These are phyloP conservation scores for Larimichthys crocea DNA, from an alignment of 2,113 vertebrate species.

Conservation along the genomic window DNA sequence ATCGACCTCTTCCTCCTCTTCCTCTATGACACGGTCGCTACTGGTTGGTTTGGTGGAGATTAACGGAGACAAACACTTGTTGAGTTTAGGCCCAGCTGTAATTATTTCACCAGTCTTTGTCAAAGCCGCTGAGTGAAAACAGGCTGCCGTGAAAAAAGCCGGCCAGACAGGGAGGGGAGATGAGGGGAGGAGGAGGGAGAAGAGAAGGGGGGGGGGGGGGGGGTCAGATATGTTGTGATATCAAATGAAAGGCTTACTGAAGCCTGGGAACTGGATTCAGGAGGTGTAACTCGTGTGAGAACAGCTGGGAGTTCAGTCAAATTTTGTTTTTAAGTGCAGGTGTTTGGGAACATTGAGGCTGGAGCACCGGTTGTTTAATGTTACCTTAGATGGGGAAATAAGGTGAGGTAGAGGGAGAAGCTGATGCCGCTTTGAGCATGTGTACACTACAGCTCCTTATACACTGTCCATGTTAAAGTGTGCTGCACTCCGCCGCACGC, in stretches of 20 bases:
- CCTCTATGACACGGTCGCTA: slow-evolving; percentile 77
- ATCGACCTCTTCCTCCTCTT: slow-evolving; percentile 83
- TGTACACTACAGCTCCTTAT: not conserved
- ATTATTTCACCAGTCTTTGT: slow-evolving; percentile 84
- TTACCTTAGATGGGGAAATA: slow-evolving; percentile 10
- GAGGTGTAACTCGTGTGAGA: slow-evolving; percentile 65
- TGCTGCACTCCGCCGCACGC: not conserved
- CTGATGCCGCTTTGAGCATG: not conserved
- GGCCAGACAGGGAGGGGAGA: slow-evolving; percentile 58
- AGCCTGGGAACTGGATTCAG: slow-evolving; percentile 78
- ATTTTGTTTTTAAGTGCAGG: slow-evolving; percentile 54
- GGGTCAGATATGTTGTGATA: slow-evolving; percentile 78
- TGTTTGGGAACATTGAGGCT: slow-evolving; percentile 54
- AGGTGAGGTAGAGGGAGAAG: not conserved
- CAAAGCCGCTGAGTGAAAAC: slow-evolving; percentile 78
- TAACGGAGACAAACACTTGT: slow-evolving; percentile 72
- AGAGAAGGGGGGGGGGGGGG: not conserved
- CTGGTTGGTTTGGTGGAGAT: slow-evolving; percentile 66
- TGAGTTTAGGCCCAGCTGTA: slow-evolving; percentile 73
- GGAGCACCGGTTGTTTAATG: not conserved
- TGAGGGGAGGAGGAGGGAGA: no score
- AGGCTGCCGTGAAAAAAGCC: slow-evolving; percentile 72
- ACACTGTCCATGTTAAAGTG: not conserved
- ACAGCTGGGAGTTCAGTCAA: slow-evolving; percentile 57
- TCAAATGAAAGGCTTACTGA: slow-evolving; percentile 78